phyloP scores from a whole-genome alignment of 2,797 vertebrate genomes.

The Rhinichthys osculus region DNA sequence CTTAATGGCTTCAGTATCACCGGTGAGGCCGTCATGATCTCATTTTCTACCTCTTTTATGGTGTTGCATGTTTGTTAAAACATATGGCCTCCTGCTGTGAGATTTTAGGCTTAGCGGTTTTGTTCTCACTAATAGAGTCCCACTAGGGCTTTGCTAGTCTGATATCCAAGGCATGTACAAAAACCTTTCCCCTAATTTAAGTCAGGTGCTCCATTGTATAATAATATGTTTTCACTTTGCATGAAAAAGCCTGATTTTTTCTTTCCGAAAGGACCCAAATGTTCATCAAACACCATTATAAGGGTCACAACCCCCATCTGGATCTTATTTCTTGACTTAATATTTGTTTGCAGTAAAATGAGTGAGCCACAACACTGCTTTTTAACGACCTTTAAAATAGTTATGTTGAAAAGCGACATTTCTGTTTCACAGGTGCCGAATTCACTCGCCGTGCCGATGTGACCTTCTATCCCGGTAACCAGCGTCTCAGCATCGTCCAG shows the following conservation, averaged over 20 bases:
- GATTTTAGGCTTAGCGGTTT: constrained; percentile 38
- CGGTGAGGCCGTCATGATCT: constrained; percentile 75
- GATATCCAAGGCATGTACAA: constrained; percentile 1
- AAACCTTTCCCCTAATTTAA: constrained; percentile 68
- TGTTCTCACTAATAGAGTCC: constrained; percentile 52
- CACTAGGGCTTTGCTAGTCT: constrained; percentile 66
- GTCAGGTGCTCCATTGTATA: constrained; percentile 68
- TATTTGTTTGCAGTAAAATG: constrained; percentile 26
- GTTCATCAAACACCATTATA: constrained; percentile 39
- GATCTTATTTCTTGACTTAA: constrained; percentile 40
- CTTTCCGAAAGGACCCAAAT: constrained; percentile 32
- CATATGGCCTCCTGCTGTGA: constrained; percentile 49
- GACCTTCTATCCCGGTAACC: constrained; percentile 86
- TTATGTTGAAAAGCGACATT: background rate
- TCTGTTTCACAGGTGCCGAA: constrained; percentile 81
- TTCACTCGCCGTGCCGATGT: constrained; percentile 86
- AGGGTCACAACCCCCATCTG: constrained; percentile 50
- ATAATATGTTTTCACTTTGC: constrained; percentile 42
- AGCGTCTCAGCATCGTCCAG: constrained; percentile 85
- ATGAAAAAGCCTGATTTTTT: constrained; percentile 2
- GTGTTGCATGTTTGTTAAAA: constrained; percentile 59
- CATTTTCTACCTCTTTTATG: constrained; percentile 48
- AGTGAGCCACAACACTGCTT: background rate
- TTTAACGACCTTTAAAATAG: constrained; percentile 7
- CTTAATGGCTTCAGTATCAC: constrained; percentile 90